Conservation (phyloP, 2,797 vertebrate species). For the Alouatta caraya region DNA sequence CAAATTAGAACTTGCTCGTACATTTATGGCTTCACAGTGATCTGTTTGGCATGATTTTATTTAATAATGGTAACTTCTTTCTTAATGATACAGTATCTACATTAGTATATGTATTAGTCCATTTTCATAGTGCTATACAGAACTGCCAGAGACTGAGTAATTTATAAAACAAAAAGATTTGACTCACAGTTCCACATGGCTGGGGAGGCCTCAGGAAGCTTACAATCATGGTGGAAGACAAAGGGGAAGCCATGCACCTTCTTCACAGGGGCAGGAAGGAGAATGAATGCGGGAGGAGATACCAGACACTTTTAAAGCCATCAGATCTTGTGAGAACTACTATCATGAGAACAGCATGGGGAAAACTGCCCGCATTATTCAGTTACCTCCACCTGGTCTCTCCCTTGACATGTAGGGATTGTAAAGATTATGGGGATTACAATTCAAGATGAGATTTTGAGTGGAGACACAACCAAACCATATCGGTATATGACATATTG, state of each 20-base stretch:
- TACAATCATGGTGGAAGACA: not conserved
- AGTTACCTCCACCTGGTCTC: not conserved
- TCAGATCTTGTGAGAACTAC: too few species aligned
- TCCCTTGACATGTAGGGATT: not conserved
- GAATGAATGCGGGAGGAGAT: not conserved
- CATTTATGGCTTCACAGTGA: not conserved
- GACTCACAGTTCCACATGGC: not conserved
- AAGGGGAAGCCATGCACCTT: not conserved
- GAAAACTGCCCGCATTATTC: not conserved
- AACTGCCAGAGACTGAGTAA: not conserved
- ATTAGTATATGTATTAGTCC: not conserved
- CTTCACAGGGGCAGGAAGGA: not conserved
- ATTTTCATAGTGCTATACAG: not conserved
- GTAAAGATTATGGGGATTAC: not conserved
- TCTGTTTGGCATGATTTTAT: not conserved
- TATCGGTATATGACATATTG: not conserved
- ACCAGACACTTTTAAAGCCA: too few species aligned
- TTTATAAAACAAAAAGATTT: not conserved
- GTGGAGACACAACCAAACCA: not conserved
- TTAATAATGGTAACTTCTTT: not conserved
- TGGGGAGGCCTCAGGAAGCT: not conserved
- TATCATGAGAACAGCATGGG: not conserved
- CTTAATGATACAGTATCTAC: rapidly evolving
- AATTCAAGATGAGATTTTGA: not conserved
- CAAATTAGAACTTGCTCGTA: not conserved